Evolutionary conservation across 2,797 vertebrate genomes (phyloP), one percentile per base, ranked within the genome.

Genomic region (Strix occidentalis): DNA sequence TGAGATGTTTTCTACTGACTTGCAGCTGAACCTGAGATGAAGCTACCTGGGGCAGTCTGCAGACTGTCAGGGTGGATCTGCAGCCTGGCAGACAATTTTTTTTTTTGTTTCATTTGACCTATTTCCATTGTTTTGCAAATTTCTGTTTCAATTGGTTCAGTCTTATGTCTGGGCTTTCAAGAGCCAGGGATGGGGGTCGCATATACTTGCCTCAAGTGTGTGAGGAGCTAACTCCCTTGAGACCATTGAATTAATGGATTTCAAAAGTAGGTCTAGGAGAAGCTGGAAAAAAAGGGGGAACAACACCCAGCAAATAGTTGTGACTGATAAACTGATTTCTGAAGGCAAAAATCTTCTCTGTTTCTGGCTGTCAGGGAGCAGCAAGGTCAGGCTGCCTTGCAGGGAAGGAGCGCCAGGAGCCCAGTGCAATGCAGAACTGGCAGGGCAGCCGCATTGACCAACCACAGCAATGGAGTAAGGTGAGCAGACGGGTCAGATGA

Each of bases 401-500:
- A 25, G 50, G 9, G 24, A 13, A 79, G 63, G 29, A 29, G 13
- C 46, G 41, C 20, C 3, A 8, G 11, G 21, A 13, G 8, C 13
- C 28, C 3, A 4, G 26, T 23, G 21, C 37, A 39, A 13, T 10
- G 29, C 11, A 23, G n/a, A 16, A 13, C 21, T 61, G 26, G 14
- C 24, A 48, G 33, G 33, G 37, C 26, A 70, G 66, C 11, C 20
- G 10, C 70, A 45, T 18, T 68, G 54, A 17, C n/a, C 1, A 2
- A 33, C 28, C 45, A 33, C 10, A 17, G 41, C 33, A 25, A 16
- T 2, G 1, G 16, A 28, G 21, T 21, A n/a, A 77, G 39, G 14
- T 33, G 45, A 39, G 31, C 21, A 60, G 51, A 46, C 0, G 1
- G 63, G 25, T 58, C 3, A 6, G 13, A 16, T 45, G 50, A 25